Evolutionary conservation across 2,888 invertebrate species (phyloP), one percentile per base, ranked within the genome.

Genomic region (Parnassius mnemosyne): DNA sequence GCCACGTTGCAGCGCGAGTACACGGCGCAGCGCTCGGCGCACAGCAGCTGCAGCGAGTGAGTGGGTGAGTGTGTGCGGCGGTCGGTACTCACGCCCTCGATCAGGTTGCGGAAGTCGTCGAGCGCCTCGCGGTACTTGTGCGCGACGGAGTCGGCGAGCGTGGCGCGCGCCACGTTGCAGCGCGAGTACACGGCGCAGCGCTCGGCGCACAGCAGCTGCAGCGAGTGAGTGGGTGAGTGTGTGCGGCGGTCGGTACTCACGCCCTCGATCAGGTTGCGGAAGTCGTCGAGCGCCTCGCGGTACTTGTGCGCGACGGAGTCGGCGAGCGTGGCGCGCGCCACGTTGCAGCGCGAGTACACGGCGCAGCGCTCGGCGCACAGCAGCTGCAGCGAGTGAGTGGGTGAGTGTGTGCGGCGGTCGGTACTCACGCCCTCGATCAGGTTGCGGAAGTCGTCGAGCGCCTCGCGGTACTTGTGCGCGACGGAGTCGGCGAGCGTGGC

Each of bases 401-500:
- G n/a, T n/a, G n/a, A 16, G 16, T 16, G 16, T 16, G 20, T 43
- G 13, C 12, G 41, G 34, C 44, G 34, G 11, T 16, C 10, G 44
- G 10, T n/a, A 1, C 71, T 66, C 68, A 92, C 91, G 80, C 94
- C 94, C 75, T 93, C 93, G 65, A 94, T 92, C 46, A 95, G 91
- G 80, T 94, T 94, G 71, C 96, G 93, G 94, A 95, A 97, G 74
- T 97, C 97, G 79, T 96, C 96, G 75, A 96, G 95, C 56, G 96
- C 95, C 84, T 97, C 97, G 79, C 70, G 71, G 70, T 73, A 75
- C 57, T 73, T 69, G 79, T 97, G 95, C 60, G 98, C 97, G 71
- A 98, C 95, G 79, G 95, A 94, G 89, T 99, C 99, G 65, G 98
- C 95, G 69, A 98, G 93, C 63, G 98, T 98, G 67, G 96, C 96